phyloP scores from a whole-genome alignment of 2,113 vertebrate genomes.

The Psittacus erithacus region DNA sequence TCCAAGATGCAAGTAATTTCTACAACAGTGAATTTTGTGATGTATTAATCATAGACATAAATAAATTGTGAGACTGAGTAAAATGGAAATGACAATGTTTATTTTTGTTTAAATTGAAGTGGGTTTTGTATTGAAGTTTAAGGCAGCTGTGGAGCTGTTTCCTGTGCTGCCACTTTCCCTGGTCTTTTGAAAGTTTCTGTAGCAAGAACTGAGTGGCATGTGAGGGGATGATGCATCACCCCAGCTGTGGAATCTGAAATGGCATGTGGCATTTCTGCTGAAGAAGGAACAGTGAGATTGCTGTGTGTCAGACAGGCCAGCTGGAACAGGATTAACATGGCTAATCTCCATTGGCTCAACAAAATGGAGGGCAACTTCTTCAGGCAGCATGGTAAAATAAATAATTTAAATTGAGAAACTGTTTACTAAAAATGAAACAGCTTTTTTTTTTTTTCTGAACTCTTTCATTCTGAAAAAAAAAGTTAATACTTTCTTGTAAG shows the following conservation, averaged over 20 bases:
- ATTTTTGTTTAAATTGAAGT: background rate
- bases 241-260: background rate
- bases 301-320: background rate
- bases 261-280: background rate
- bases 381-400: background rate
- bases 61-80: accelerated
- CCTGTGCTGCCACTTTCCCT: background rate
- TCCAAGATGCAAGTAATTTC: background rate
- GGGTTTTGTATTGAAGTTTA: background rate
- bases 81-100: background rate
- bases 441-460: background rate
- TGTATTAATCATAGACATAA: background rate
- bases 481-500: slow-evolving; percentile 2
- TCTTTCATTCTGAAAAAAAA: background rate
- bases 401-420: background rate
- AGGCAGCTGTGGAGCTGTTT: background rate
- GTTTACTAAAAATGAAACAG: slow-evolving; percentile 29
- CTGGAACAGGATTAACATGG: background rate
- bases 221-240: background rate
- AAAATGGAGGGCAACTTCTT: background rate
- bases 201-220: background rate
- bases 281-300: background rate
- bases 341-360: background rate
- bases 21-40: background rate
- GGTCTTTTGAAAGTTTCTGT: background rate